Conservation (phyloP, 2,888 invertebrate genomes). For the Epiblema foenella region DNA sequence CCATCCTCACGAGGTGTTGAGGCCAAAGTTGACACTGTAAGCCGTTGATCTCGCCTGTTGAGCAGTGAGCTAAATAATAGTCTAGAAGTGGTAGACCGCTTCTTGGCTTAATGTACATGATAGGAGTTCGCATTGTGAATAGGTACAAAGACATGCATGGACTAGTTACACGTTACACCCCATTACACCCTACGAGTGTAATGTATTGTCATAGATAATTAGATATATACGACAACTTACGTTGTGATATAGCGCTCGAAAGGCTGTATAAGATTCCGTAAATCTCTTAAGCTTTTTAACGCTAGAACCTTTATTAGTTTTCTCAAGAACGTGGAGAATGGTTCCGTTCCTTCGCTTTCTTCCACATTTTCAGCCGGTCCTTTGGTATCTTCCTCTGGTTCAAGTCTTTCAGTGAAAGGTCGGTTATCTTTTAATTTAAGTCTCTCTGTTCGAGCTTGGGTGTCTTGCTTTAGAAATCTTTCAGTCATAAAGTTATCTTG, state of each 20-base stretch:
- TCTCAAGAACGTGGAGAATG: constrained; percentile 14
- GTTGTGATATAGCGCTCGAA: background rate
- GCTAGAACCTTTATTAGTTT: constrained; percentile 3
- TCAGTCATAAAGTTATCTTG: background rate
- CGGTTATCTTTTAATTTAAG: background rate
- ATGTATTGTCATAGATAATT: background rate
- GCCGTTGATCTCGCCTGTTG: no score
- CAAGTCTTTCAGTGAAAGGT: background rate
- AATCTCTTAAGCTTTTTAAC: background rate
- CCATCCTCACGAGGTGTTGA: no score
- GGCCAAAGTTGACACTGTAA: no score
- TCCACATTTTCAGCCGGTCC: no score
- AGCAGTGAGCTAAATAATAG: no score
- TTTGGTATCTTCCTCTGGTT: background rate
- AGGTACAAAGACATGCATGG: no score
- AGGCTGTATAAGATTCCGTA: background rate
- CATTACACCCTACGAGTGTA: no score
- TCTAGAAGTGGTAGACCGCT: no score
- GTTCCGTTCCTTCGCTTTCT: background rate
- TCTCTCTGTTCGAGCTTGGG: no score
- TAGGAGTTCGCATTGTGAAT: no score
- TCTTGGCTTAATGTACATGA: no score
- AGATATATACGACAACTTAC: constrained; percentile 3
- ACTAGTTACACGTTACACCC: no score
- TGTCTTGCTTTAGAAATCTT: background rate